Evolutionary conservation across 2,888 invertebrate genomes (phyloP).

Genomic region (Neocrepidodera transversa): DNA sequence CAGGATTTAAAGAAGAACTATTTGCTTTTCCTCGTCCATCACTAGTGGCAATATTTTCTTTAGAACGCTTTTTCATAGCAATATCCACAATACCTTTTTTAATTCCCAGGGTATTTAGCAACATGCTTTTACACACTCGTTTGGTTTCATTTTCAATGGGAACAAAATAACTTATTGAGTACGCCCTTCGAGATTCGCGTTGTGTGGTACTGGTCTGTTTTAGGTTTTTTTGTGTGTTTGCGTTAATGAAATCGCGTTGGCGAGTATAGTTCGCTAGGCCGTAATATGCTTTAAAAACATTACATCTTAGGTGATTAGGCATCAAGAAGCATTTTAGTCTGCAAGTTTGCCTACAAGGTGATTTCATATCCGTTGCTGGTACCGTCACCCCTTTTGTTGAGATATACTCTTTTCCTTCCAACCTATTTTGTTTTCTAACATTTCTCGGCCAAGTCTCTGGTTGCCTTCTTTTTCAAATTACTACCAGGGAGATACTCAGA

Average conservation of each 20-base stretch:
- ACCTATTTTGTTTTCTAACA: constrained; percentile 10
- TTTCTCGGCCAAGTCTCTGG: constrained; percentile 15
- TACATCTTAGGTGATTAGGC: not conserved
- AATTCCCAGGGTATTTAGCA: constrained; percentile 32
- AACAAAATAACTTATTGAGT: constrained; percentile 13
- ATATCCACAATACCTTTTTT: constrained; percentile 31
- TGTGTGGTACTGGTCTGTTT: not conserved
- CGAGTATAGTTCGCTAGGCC: constrained; percentile 6
- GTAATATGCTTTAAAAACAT: constrained; percentile 17
- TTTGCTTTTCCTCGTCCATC: constrained; percentile 21
- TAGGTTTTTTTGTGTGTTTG: not conserved
- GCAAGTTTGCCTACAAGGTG: constrained; percentile 10
- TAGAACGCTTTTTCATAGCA: constrained; percentile 26
- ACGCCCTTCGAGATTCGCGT: not conserved
- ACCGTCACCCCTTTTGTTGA: constrained; percentile 9
- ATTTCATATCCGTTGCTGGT: constrained; percentile 3
- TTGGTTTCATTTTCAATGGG: constrained; percentile 14
- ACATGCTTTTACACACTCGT: constrained; percentile 32
- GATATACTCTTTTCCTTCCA: constrained; percentile 15
- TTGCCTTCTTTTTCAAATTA: constrained; percentile 4
- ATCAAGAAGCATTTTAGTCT: constrained; percentile 13
- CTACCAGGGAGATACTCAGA: constrained; percentile 3
- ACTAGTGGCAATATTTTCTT: constrained; percentile 21
- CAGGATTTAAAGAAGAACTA: not conserved
- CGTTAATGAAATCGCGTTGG: constrained; percentile 15